Conservation (phyloP, 35 echinoderm and acorn worm genomes). For the Strongylocentrotus purpuratus region DNA sequence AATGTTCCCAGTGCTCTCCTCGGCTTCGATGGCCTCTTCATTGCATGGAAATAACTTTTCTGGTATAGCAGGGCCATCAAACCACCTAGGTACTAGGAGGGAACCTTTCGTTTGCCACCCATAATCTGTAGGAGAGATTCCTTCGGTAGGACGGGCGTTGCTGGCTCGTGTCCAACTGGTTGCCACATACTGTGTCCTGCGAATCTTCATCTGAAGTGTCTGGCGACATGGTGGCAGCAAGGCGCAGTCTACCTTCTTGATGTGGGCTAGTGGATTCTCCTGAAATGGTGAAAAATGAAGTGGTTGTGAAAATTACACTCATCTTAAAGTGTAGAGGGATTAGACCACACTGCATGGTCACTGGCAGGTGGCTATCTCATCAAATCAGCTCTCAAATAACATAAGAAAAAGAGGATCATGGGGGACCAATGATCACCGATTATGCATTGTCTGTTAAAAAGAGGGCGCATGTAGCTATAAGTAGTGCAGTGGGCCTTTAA, state of each 20-base stretch:
- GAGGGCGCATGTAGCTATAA: no score
- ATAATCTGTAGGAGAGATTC: constrained; percentile 48
- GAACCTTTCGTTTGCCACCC: constrained; percentile 30
- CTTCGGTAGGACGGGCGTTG: not conserved
- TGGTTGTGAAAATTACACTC: not conserved
- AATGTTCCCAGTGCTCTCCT: not conserved
- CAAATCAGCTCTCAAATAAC: no score
- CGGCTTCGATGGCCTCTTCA: not conserved
- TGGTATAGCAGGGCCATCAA: constrained; percentile 50
- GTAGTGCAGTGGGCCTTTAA: no score
- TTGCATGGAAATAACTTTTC: not conserved
- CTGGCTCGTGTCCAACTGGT: constrained; percentile 15
- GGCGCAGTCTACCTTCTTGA: constrained; percentile 58
- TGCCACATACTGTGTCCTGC: constrained; percentile 35
- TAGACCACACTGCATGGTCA: no score
- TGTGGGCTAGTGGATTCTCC: constrained; percentile 57
- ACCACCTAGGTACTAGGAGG: constrained; percentile 28
- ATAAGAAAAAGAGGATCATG: no score
- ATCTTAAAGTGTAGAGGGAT: not conserved
- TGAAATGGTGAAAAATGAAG: not conserved
- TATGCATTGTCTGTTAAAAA: no score
- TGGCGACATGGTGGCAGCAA: constrained; percentile 53
- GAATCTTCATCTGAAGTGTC: constrained; percentile 54
- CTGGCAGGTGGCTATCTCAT: no score
- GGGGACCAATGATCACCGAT: no score